Evolutionary conservation across 2,113 vertebrate genomes (phyloP).

Genomic region (Aix galericulata): DNA sequence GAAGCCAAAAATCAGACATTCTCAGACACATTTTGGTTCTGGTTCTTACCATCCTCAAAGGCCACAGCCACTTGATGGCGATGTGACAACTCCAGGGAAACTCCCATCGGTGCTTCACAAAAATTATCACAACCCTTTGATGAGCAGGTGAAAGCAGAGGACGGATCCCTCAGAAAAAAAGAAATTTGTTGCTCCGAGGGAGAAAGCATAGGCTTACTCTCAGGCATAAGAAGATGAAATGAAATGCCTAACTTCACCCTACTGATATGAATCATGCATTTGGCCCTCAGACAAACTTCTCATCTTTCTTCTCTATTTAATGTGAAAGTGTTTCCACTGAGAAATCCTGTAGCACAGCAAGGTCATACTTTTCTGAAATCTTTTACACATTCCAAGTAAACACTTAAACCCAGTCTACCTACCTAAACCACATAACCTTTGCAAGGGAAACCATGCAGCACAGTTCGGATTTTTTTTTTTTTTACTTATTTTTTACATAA

Average conservation of each 20-base stretch:
- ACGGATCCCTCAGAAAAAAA: background rate
- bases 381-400: background rate
- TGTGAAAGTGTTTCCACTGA: background rate
- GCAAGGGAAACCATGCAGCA: background rate
- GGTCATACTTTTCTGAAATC: background rate
- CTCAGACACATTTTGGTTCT: background rate
- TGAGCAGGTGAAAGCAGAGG: background rate
- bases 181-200: background rate
- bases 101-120: background rate
- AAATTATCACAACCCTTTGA: background rate
- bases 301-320: background rate
- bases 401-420: background rate
- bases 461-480: background rate
- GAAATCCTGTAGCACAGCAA: background rate
- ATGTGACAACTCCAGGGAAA: background rate
- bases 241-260: background rate
- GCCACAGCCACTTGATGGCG: background rate
- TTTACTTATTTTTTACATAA: background rate
- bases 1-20: background rate
- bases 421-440: background rate
- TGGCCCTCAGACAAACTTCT: conserved; percentile 4
- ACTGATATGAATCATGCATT: background rate
- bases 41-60: background rate
- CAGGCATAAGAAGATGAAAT: background rate
- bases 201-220: background rate